Evolutionary conservation across 2,888 invertebrate genomes (phyloP), one percentile per base, ranked within the genome.

Genomic region (Ochropleura leucogaster): DNA sequence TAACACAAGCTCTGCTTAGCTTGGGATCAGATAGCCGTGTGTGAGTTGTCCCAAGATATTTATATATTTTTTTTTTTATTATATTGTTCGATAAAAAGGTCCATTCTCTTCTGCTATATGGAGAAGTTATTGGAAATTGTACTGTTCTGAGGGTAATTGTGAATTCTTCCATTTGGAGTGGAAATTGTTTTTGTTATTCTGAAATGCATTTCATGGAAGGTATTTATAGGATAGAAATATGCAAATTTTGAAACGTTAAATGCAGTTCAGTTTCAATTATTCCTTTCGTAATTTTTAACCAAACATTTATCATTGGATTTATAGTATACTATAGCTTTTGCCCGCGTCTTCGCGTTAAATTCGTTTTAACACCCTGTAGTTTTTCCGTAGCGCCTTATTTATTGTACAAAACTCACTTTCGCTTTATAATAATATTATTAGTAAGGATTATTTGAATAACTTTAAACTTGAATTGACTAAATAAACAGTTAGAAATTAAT

Each of bases 111-210:
- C 16, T 40, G 2, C 12, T 53, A 12, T 40, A 16, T 30, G 5
- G 12, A 65, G n/a, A 76, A 66, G 65, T 71, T 49, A 71, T 51
- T 49, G 42, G 57, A n/a, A 44, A 79, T 53, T 59, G 18, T 68
- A n/a, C 53, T 53, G 14, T 64, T 51, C 18, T 18, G 12, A 44
- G 6, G 20, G 64, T 51, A 3, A 62, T 49, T 51, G 51, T 5
- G 18, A 30, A 53, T 18, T 65, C 44, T 63, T 0, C 7, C 51
- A n/a, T 30, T 51, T 12, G 51, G 18, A 46, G 18, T 60, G 9
- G 7, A 75, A 9, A 64, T 44, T 57, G n/a, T 44, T 4, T 55
- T 75, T 7, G 30, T 14, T 7, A 40, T 49, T 62, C 2, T 57
- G n/a, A 20, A 0, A 44, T 63, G 40, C 14, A 18, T 53, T 44